Evolutionary conservation across 2,113 vertebrate genomes (phyloP), one percentile per base, ranked within the genome.

Genomic region (Scytalopus superciliaris): DNA sequence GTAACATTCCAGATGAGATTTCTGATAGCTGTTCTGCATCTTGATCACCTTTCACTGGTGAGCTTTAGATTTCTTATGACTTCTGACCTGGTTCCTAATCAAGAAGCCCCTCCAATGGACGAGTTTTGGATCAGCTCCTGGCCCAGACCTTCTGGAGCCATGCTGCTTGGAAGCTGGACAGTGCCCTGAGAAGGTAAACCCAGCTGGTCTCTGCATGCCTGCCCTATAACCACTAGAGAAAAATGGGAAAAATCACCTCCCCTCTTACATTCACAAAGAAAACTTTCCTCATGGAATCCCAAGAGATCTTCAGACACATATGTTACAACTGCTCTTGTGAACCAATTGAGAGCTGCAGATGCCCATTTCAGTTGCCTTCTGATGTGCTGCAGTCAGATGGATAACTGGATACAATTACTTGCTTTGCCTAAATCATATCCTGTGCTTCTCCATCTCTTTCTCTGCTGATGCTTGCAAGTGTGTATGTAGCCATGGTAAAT

Each of bases 41-140:
- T 94, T 91, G 91, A 94, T 89, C 62, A 59, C 67, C 68, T 91
- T 84, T 97, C 47, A 72, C 60, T 16, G 92, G 17, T 90, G 78
- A 91, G 68, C 14, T 94, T 70, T 89, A 83, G 57, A 37, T 62
- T 75, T 79, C 85, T 96, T 95, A 72, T 87, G 72, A 60, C 39
- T 96, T 68, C 11, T 62, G 44, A 57, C 27, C 19, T 42, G 28
- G 6, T 31, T 94, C 83, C 73, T 81, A 63, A 80, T 67, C 40
- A 72, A 60, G 53, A 64, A 5, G 14, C 13, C 11, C 62, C 25
- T 93, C 47, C 27, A 47, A 8, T 70, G 35, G 44, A 30, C 50
- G 64, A 63, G 19, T 79, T 95, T 79, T 64, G 45, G 25, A 72
- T 40, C 45, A 87, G n/a, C 31, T 93, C 9, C 62, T 80, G 25